phyloP scores from a whole-genome alignment of 2,113 vertebrate genomes.

The Oncorhynchus gorbuscha region DNA sequence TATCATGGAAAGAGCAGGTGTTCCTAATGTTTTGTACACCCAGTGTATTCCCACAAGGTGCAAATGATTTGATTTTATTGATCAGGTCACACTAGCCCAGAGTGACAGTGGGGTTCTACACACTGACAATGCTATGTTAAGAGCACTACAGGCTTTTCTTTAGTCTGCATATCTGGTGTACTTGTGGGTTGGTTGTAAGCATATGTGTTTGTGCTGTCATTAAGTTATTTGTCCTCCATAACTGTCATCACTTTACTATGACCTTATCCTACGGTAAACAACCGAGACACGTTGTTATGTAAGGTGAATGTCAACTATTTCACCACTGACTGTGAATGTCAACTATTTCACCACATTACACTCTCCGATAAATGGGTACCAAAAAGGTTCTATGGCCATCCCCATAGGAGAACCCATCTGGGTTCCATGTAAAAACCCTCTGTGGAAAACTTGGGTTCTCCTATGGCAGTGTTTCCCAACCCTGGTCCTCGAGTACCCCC shows the following conservation, averaged over 20 bases:
- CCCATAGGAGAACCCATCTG: no score
- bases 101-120: not conserved
- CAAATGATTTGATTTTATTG: conserved; percentile 17
- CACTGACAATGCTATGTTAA: conserved; percentile 19
- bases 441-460: no score
- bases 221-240: not conserved
- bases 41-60: conserved; percentile 41
- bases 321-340: not conserved
- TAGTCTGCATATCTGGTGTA: conserved; percentile 42
- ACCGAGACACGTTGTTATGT: not conserved
- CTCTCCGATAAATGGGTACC: no score
- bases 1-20: no score
- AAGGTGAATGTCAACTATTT: not conserved
- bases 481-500: no score
- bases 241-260: conserved; percentile 12
- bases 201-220: conserved; percentile 17
- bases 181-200: conserved; percentile 21
- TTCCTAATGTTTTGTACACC: not conserved
- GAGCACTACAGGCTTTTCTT: not conserved
- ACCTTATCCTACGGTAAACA: conserved; percentile 11
- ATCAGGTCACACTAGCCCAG: not conserved
- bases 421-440: no score
- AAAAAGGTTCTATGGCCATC: no score
- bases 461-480: no score
- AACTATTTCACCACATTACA: not conserved